Conservation (phyloP, 2,113 vertebrate genomes). For the Felis catus region DNA sequence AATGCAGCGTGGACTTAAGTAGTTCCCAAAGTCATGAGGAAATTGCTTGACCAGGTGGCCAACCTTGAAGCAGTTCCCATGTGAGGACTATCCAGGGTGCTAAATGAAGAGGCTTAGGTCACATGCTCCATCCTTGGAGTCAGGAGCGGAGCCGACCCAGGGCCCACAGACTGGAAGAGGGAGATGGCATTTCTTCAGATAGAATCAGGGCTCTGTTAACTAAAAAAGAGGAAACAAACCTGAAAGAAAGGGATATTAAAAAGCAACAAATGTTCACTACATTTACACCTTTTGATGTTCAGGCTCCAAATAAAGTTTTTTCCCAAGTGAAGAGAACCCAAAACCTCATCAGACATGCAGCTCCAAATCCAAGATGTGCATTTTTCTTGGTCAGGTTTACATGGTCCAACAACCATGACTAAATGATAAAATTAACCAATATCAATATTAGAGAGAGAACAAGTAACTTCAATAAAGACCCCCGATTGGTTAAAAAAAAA, state of each 20-base stretch:
- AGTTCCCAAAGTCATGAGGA: not conserved
- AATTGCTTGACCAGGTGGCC: not conserved
- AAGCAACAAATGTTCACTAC: not conserved
- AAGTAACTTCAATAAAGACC: not conserved
- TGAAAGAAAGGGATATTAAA: not conserved
- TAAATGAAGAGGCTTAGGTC: not conserved
- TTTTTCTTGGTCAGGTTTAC: not conserved
- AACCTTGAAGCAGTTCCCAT: not conserved
- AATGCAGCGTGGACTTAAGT: not conserved
- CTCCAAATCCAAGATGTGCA: not conserved
- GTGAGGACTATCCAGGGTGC: not conserved
- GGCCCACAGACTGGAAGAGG: not conserved
- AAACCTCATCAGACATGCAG: not conserved
- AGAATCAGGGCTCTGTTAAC: not conserved
- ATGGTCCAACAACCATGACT: not conserved
- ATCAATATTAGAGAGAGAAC: not conserved
- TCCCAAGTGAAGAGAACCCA: not conserved
- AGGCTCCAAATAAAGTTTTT: not conserved
- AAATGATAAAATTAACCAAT: not conserved
- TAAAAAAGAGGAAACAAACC: not conserved
- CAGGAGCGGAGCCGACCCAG: not conserved
- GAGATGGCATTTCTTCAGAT: not conserved
- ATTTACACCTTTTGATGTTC: not conserved
- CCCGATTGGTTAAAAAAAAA: not conserved
- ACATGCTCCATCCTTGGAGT: not conserved